Evolutionary conservation across 2,113 vertebrate species (phyloP).

Genomic region (Lophius piscatorius): DNA sequence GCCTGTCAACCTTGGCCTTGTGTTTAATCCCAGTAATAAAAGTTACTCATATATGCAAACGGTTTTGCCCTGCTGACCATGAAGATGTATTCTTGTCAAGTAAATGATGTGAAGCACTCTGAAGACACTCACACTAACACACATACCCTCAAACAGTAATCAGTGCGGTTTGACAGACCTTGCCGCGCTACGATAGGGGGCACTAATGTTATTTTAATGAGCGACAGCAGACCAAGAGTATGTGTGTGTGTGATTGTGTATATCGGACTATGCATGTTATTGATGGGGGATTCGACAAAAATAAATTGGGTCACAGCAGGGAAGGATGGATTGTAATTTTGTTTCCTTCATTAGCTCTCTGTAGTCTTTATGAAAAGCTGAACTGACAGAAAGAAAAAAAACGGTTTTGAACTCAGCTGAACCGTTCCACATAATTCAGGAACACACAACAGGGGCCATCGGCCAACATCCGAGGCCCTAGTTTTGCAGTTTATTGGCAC

Average conservation of each 20-base stretch:
- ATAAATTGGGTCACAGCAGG: conserved; percentile 50
- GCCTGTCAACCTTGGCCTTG: too few relatives aligned
- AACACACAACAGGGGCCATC: too few relatives aligned
- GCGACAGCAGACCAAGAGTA: conserved; percentile 2
- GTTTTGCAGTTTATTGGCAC: too few relatives aligned
- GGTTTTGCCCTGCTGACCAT: too few relatives aligned
- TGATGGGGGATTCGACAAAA: conserved; percentile 29
- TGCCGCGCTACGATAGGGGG: conserved; percentile 11
- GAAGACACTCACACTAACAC: too few relatives aligned
- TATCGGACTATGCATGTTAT: background rate
- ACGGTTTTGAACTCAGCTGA: background rate
- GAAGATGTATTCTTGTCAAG: too few relatives aligned
- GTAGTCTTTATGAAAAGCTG: conserved; percentile 18
- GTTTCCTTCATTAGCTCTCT: conserved; percentile 9
- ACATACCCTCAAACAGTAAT: too few relatives aligned
- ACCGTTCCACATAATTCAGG: too few relatives aligned
- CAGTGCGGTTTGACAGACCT: conserved; percentile 20
- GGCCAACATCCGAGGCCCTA: too few relatives aligned
- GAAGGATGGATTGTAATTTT: conserved; percentile 18
- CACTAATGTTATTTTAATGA: conserved; percentile 29
- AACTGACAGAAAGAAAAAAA: background rate
- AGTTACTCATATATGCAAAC: too few relatives aligned
- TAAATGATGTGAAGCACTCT: too few relatives aligned
- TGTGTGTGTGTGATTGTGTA: conserved; percentile 3
- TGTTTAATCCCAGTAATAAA: too few relatives aligned